These are phyloP conservation scores for Campopleginae sp. DNA, from an alignment of 2,888 invertebrate genomes.

Conservation along the genomic window DNA sequence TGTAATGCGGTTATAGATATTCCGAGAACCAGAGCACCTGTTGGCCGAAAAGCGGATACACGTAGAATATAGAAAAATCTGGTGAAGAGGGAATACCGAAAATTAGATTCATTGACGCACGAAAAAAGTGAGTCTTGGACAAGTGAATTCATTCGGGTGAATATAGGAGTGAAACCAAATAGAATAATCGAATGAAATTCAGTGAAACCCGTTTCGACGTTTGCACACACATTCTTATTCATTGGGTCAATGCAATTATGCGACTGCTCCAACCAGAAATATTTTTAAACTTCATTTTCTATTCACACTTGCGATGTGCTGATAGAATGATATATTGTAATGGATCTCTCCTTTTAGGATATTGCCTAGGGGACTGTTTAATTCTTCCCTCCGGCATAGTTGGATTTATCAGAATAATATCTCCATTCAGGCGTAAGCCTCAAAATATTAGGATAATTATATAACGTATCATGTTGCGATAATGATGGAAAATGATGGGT, in stretches of 20 bases:
- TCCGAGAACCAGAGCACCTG: neutral
- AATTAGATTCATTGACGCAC: constrained; percentile 16
- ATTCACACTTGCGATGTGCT: constrained; percentile 2
- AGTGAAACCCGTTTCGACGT: constrained; percentile 36
- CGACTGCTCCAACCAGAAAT: constrained; percentile 24
- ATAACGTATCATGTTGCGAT: constrained; percentile 71
- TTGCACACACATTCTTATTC: constrained; percentile 48
- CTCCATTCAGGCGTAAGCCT: constrained; percentile 53
- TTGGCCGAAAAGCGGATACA: neutral
- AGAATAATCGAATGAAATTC: constrained; percentile 29
- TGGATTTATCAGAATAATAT: constrained; percentile 23
- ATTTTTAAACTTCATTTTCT: neutral
- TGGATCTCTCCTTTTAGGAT: neutral
- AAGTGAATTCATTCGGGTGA: constrained; percentile 25
- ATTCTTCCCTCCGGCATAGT: constrained; percentile 8
- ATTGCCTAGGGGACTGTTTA: constrained; percentile 21
- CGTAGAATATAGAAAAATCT: constrained; percentile 4
- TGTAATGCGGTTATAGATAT: neutral
- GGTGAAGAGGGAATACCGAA: constrained; percentile 15
- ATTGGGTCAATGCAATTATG: constrained; percentile 20
- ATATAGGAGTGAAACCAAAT: constrained; percentile 24
- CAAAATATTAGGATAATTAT: constrained; percentile 73
- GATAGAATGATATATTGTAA: constrained; percentile 24
- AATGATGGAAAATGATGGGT: constrained; percentile 78
- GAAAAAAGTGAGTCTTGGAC: constrained; percentile 28